Base-by-base conservation (phyloP, 1,140 invertebrate species). In the Caenorhabditis briggsae region DNA sequence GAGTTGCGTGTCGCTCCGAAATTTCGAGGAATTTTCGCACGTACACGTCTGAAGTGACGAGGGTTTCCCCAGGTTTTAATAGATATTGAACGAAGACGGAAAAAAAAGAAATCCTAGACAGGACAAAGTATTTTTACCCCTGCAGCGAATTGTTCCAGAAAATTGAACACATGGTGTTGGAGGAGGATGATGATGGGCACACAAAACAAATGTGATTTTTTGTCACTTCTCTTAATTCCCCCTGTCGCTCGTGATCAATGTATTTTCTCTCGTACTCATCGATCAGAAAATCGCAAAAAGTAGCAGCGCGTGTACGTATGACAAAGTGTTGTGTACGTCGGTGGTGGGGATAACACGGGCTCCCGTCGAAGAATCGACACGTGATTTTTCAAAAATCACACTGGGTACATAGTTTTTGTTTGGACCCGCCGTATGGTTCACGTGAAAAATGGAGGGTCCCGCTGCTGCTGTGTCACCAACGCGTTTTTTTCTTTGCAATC, bases 311-410 rank as follows among this genome's bases (percentile, higher is more conserved):
- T 33, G 46, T 78, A 46, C 53, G 70, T 50, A 78, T 70, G 70
- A 61, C 59, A 78, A 46, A 23, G 43, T 50, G 33, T 33, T 33
- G 70, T 78, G 70, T 78, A 70, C 23, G 20, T 25, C 14, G 64
- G 46, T 41, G 14, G 70, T 1, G 7, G n/a, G 70, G 46, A 78
- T 78, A 41, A 14, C 33, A 33, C 46, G 41, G 33, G 18, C 70
- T 50, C 70, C 20, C 46, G 46, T 33, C 33, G 33, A 33, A 33
- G 3, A 33, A 33, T 33, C 33, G 33, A 33, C 70, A 50, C 70
- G 70, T 78, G 70, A 78, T n/a, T 46, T n/a, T 53, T 78, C n/a
- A 50, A 78, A 61, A 78, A 78, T 78, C 70, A 50, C 70, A 23
- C 7, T 53, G 70, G 46, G 70, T 50, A 50, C 43, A 78, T 78